Conservation (phyloP, 2,888 invertebrate species). For the Periphyllus acericola region DNA sequence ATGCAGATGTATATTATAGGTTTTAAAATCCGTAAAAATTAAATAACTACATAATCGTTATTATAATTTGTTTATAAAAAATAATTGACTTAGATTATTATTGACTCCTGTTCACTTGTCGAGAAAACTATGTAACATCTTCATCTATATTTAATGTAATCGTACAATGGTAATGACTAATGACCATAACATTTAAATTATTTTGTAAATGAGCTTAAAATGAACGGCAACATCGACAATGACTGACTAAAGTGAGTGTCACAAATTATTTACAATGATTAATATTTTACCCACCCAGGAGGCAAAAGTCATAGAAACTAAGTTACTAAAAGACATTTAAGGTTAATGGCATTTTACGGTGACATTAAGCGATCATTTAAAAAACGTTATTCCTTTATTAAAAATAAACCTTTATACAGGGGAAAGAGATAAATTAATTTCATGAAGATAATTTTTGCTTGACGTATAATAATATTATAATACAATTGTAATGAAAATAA, state of each 20-base stretch:
- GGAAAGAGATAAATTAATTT: conserved; percentile 29
- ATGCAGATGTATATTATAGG: too few relatives aligned
- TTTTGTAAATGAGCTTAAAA: background rate
- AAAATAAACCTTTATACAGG: background rate
- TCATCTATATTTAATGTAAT: background rate
- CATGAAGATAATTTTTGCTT: background rate
- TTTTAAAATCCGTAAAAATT: too few relatives aligned
- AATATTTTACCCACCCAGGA: background rate
- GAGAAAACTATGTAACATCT: background rate
- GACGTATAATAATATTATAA: background rate
- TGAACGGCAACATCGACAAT: background rate
- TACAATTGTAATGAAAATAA: background rate
- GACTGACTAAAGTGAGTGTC: background rate
- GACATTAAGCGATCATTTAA: conserved; percentile 34
- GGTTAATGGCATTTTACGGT: conserved; percentile 38
- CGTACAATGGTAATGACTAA: background rate
- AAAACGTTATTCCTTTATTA: background rate
- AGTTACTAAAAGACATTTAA: conserved; percentile 16
- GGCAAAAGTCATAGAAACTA: conserved; percentile 16
- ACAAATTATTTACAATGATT: background rate
- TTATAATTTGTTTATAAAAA: too few relatives aligned
- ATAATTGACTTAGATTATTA: too few relatives aligned
- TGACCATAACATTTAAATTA: background rate
- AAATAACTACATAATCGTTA: too few relatives aligned
- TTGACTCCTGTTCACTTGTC: background rate